These are phyloP conservation scores for Cyprinus carpio DNA, from an alignment of 2,113 vertebrate genomes.

Conservation along the genomic window DNA sequence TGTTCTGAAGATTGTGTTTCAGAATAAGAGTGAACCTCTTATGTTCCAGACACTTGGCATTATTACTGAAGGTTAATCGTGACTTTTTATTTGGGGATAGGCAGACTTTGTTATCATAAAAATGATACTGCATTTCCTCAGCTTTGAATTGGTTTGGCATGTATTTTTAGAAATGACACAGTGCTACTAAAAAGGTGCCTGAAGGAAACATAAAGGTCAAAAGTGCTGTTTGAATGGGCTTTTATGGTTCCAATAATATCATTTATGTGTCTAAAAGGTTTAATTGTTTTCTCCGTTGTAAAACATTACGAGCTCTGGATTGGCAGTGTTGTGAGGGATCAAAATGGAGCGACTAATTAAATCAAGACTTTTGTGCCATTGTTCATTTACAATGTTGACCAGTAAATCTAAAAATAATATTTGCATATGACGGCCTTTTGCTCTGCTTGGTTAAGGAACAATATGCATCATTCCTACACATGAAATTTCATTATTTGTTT, in stretches of 20 bases:
- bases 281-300: slow-evolving; percentile 33
- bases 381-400: slow-evolving; percentile 25
- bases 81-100: background rate
- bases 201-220: slow-evolving; percentile 41
- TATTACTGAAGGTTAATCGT: background rate
- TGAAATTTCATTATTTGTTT: background rate
- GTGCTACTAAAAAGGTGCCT: slow-evolving; percentile 6
- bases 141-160: slow-evolving; percentile 35
- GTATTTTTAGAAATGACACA: slow-evolving; percentile 30
- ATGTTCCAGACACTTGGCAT: background rate
- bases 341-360: slow-evolving; percentile 3
- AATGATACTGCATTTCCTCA: slow-evolving; percentile 6
- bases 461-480: background rate
- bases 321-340: background rate
- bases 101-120: background rate
- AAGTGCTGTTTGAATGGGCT: slow-evolving; percentile 10
- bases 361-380: slow-evolving; percentile 30
- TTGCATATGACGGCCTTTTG: background rate
- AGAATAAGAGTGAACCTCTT: background rate
- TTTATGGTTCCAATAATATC: slow-evolving; percentile 15
- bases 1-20: background rate
- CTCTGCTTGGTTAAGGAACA: background rate
- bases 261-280: slow-evolving; percentile 17
- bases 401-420: background rate
- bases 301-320: slow-evolving; percentile 30